Conservation (phyloP, 2,113 vertebrate species). For the Hydropotes inermis region DNA sequence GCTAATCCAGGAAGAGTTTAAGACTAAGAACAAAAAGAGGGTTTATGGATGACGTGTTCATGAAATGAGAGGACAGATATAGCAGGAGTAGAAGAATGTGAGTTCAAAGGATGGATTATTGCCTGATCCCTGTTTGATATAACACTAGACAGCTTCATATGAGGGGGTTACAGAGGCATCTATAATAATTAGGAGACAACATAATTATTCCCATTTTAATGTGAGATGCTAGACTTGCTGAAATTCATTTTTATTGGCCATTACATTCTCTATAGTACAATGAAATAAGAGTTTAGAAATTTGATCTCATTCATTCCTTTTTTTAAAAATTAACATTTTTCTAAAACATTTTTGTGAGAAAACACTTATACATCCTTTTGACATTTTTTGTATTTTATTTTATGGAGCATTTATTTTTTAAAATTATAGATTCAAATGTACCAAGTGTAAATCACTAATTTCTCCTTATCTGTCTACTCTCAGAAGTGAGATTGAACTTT, state of each 20-base stretch:
- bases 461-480: neutral
- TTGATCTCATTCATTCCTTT: neutral
- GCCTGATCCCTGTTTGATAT: neutral
- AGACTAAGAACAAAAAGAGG: neutral
- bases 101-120: neutral
- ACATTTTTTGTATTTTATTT: neutral
- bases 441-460: neutral
- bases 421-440: neutral
- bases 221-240: neutral
- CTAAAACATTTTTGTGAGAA: neutral
- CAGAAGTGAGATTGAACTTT: neutral
- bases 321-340: neutral
- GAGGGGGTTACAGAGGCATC: neutral
- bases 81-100: neutral
- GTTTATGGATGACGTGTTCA: neutral
- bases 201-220: neutral
- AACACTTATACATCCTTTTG: neutral
- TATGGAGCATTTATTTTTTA: neutral
- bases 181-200: neutral
- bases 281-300: neutral
- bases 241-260: neutral
- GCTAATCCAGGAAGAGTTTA: neutral
- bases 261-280: neutral
- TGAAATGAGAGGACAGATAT: neutral
- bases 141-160: neutral